Evolutionary conservation across 2,888 invertebrate species (phyloP).

Genomic region (Sphaerophoria taeniata): DNA sequence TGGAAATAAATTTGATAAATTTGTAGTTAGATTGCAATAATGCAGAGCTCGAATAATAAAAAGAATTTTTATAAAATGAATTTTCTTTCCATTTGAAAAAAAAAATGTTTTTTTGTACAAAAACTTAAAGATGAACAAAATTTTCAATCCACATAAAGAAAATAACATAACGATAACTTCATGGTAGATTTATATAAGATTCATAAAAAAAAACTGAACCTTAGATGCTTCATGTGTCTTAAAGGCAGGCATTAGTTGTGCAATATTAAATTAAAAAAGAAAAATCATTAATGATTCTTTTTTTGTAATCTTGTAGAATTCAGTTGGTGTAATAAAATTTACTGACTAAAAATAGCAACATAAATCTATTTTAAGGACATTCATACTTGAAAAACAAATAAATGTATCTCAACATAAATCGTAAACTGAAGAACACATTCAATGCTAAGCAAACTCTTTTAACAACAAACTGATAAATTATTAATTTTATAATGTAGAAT

Average conservation of each 20-base stretch:
- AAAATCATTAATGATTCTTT: conserved; percentile 16
- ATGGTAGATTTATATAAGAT: no score
- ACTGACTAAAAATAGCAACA: conserved; percentile 30
- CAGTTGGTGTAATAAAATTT: conserved; percentile 49
- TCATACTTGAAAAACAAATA: neutral
- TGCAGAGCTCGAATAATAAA: no score
- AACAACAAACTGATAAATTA: conserved; percentile 43
- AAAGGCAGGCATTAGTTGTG: conserved; percentile 30
- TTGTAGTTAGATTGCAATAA: no score
- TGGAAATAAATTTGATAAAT: no score
- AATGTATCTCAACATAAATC: neutral
- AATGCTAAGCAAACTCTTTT: conserved; percentile 28
- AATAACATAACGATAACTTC: no score
- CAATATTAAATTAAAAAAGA: conserved; percentile 44
- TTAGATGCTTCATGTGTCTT: no score
- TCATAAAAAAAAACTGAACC: no score
- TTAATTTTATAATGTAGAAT: conserved; percentile 64
- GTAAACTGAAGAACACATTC: conserved; percentile 24
- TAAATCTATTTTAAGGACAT: conserved; percentile 41
- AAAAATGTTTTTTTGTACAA: no score
- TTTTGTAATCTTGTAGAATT: conserved; percentile 36
- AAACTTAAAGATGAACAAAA: no score
- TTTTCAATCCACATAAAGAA: no score
- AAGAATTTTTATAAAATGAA: no score
- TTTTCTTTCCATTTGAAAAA: no score